Conservation (phyloP, 2,888 invertebrate genomes). For the Leptarthrus brevirostris region DNA sequence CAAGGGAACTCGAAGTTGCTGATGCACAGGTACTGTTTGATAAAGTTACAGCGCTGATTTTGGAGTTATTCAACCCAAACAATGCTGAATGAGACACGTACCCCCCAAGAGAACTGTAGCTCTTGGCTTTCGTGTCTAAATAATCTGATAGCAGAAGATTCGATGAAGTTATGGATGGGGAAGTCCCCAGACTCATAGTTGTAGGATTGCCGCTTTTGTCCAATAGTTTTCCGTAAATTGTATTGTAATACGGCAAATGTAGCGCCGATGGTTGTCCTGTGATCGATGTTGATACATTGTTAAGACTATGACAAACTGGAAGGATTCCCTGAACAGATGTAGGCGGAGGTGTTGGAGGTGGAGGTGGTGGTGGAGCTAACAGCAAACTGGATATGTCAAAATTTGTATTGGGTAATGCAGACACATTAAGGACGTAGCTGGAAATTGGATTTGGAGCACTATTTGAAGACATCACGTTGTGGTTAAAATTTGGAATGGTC, state of each 20-base stretch:
- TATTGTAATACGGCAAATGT: slow-evolving; percentile 63
- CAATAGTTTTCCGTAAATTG: slow-evolving; percentile 69
- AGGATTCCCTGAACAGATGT: slow-evolving; percentile 54
- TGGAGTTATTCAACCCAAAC: slow-evolving; percentile 53
- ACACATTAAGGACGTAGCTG: slow-evolving; percentile 53
- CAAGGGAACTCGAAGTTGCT: background rate
- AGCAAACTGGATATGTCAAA: slow-evolving; percentile 56
- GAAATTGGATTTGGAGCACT: slow-evolving; percentile 53
- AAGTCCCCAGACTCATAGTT: slow-evolving; percentile 7
- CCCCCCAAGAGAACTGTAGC: slow-evolving; percentile 58
- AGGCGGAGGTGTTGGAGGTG: slow-evolving; percentile 55
- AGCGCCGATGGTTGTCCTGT: slow-evolving; percentile 51
- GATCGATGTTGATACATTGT: slow-evolving; percentile 24
- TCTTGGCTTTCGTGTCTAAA: slow-evolving; percentile 62
- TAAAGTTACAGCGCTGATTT: background rate
- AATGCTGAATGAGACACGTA: slow-evolving; percentile 57
- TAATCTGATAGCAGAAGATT: slow-evolving; percentile 62
- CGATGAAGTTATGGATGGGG: slow-evolving; percentile 41
- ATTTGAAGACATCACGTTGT: slow-evolving; percentile 48
- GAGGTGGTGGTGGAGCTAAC: slow-evolving; percentile 57
- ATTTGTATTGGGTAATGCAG: slow-evolving; percentile 25
- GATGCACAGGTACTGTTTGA: background rate
- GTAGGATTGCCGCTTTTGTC: slow-evolving; percentile 62
- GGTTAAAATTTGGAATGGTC: slow-evolving; percentile 56
- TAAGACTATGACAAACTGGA: slow-evolving; percentile 53